phyloP scores from a whole-genome alignment of 2,888 invertebrate genomes.

The Netelia virgata region DNA sequence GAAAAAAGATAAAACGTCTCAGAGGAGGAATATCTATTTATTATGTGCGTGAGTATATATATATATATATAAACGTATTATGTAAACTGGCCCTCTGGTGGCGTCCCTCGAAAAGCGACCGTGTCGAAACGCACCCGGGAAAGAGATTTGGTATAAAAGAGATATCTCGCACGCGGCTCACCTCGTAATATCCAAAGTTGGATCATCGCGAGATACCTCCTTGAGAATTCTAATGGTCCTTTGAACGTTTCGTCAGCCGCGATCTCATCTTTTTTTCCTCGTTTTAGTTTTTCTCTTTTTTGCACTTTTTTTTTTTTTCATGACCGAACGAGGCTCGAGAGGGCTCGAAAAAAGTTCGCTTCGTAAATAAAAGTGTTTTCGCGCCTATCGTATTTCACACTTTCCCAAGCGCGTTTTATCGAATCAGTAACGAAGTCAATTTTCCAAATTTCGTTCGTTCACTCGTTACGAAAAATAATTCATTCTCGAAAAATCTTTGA shows the following conservation, averaged over 20 bases:
- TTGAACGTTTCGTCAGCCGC: background rate
- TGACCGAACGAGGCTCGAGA: background rate
- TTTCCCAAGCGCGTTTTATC: no score
- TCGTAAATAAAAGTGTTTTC: no score
- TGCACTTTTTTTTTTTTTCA: background rate
- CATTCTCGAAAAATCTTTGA: background rate
- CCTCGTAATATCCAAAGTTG: constrained; percentile 5
- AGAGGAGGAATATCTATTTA: background rate
- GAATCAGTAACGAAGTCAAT: no score
- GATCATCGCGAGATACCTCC: background rate
- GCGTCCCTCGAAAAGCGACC: background rate
- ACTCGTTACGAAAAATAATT: no score
- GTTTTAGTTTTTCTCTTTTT: background rate
- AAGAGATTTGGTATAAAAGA: background rate
- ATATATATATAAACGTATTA: background rate
- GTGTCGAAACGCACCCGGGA: background rate
- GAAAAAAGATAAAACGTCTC: background rate
- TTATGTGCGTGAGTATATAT: no score
- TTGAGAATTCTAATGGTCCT: background rate
- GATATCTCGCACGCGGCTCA: background rate
- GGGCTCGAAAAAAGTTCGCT: background rate
- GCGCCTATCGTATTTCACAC: no score
- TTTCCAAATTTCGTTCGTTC: no score
- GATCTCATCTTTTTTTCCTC: background rate
- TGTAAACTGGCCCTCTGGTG: background rate